phyloP scores from a whole-genome alignment of 2,113 vertebrate genomes.

The Chamaea fasciata region DNA sequence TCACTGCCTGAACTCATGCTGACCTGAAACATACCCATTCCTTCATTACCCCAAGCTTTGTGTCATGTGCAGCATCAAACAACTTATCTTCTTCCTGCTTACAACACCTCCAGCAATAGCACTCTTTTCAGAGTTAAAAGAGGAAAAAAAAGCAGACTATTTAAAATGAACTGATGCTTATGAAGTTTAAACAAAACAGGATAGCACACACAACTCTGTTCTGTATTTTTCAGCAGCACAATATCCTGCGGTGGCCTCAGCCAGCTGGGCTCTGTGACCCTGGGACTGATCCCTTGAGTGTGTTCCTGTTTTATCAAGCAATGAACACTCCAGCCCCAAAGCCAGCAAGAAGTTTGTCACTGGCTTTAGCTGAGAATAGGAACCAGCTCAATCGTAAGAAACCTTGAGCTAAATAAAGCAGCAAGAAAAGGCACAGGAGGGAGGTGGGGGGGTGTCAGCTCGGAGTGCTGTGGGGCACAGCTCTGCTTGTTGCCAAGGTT shows the following conservation, averaged over 20 bases:
- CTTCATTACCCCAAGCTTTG: slow-evolving; percentile 13
- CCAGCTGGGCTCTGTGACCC: slow-evolving; percentile 6
- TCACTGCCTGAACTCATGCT: slow-evolving; percentile 5
- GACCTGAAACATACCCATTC: neutral
- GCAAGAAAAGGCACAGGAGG: neutral
- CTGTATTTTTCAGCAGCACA: neutral
- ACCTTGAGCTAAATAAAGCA: slow-evolving; percentile 34
- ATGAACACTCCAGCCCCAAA: neutral
- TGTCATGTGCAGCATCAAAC: neutral
- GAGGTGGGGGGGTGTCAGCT: neutral
- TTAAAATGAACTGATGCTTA: neutral
- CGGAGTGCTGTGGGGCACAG: neutral
- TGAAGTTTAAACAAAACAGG: slow-evolving; percentile 7
- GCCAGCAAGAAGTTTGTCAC: slow-evolving; percentile 32
- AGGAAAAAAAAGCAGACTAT: neutral
- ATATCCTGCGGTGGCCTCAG: neutral
- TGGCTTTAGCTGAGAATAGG: slow-evolving; percentile 5
- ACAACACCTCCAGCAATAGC: slow-evolving; percentile 11
- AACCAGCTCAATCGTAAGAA: neutral
- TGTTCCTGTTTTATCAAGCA: neutral
- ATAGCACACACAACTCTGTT: neutral
- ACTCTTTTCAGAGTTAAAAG: neutral
- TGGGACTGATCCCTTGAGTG: neutral
- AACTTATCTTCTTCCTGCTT: slow-evolving; percentile 15
- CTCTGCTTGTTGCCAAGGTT: neutral